These are phyloP conservation scores for Megamerina dolium DNA, from an alignment of 2,888 invertebrate genomes.

Conservation along the genomic window DNA sequence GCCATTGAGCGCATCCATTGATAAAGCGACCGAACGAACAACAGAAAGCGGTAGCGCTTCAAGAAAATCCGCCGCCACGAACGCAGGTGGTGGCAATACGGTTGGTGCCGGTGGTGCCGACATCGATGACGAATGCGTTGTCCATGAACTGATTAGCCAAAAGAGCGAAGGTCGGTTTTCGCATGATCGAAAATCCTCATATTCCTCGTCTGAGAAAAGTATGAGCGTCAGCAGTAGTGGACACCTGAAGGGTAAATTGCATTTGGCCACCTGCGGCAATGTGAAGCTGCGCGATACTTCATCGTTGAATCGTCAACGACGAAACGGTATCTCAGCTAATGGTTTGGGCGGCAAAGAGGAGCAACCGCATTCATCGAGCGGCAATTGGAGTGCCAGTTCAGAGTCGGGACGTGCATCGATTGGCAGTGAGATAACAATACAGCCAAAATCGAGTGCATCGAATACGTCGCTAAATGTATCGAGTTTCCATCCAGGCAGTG, in stretches of 20 bases:
- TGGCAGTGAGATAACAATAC: conserved; percentile 71
- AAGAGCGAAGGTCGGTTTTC: conserved; percentile 59
- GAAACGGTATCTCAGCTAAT: conserved; percentile 52
- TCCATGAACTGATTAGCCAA: conserved; percentile 58
- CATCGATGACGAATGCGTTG: conserved; percentile 55
- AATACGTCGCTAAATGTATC: conserved; percentile 63
- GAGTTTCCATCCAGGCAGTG: conserved; percentile 48
- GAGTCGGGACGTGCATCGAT: conserved; percentile 82
- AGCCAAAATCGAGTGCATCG: conserved; percentile 65
- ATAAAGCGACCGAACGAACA: conserved; percentile 28
- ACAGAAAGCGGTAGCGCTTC: conserved; percentile 17
- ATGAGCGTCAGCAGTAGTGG: conserved; percentile 53
- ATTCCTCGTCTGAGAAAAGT: conserved; percentile 71
- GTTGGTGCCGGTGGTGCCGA: conserved; percentile 43
- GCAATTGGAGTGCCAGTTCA: conserved; percentile 92
- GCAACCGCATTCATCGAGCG: conserved; percentile 82
- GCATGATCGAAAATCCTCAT: conserved; percentile 72
- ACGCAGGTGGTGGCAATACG: conserved; percentile 9
- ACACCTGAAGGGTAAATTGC: conserved; percentile 35
- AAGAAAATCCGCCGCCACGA: conserved; percentile 15
- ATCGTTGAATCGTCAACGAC: conserved; percentile 62
- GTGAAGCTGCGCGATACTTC: conserved; percentile 75
- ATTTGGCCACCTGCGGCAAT: conserved; percentile 33
- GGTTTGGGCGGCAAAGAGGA: conserved; percentile 59
- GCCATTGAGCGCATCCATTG: conserved; percentile 22